Base-by-base conservation (phyloP, 53 echinoderm and acorn worm genomes). In the Luidia sarsii region DNA sequence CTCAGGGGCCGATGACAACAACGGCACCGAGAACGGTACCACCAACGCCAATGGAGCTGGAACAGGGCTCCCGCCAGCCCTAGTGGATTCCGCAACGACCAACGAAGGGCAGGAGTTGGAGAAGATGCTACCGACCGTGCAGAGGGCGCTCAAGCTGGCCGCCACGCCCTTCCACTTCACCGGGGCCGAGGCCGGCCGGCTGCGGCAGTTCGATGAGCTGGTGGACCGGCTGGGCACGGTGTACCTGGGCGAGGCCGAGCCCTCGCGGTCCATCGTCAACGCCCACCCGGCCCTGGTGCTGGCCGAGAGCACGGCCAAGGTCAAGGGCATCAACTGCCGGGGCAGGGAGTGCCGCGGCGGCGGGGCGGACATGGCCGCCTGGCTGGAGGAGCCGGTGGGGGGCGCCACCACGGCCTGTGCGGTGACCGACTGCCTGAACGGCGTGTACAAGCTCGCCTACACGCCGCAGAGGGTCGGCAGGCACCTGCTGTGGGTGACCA, bases 221-320 rank as follows among this genome's bases (percentile, higher is more conserved):
- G 94, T 94, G 8, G 87, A 85, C 50, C 83, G 80, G 38, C 74
- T 94, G n/a, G 94, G 94, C 1, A 38, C 85, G 86, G 82, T 94
- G 11, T 94, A 94, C 30, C 71, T 85, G 0, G 94, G 94, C 7
- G 90, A 88, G n/a, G 94, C 94, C 0, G 94, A 94, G 50, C 94
- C 94, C 5, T 94, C 94, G 13, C 61, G 90, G 57, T 90, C 88
- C 0, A 87, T 90, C 14, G 88, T 90, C 2, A 87, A 82, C 10
- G 87, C 88, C 41, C 67, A 86, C 32, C 94, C 94, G 13, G 94
- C 94, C 2, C 88, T 94, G 34, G 90, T 94, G 21, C 82, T 80
- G 11, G 87, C 94, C 10, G 89, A 85, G 71, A 89, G 83, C 63
- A 87, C 84, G 16, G 90, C 90, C 16, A 90, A 88, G 45, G 88